Evolutionary conservation across 1,140 invertebrate genomes (phyloP), one percentile per base, ranked within the genome.

Genomic region (Thaumatotibia leucotreta): DNA sequence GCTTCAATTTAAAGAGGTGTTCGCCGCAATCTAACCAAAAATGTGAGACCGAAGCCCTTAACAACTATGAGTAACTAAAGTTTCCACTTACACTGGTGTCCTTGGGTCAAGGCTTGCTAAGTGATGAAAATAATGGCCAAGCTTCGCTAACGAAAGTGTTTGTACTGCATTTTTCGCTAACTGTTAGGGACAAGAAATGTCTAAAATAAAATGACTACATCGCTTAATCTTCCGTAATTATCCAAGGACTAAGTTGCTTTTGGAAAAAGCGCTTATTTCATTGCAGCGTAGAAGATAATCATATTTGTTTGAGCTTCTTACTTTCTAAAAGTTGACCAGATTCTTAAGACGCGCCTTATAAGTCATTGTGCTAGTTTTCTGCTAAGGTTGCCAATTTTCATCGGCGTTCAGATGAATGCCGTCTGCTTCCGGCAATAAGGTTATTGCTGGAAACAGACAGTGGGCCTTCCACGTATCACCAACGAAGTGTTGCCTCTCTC

Each of bases 141-240:
- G 24, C 52, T 14, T 58, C 14, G 24, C 52, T 58, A 58, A 58
- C 52, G 23, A 58, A 58, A 58, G 52, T 58, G 52, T 58, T 27
- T 24, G 52, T 24, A 6, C 24, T n/a, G 52, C 52, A 58, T 58
- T 24, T 58, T 58, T 58, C 52, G 10, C 23, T 27, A 27, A 27
- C 52, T n/a, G 24, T 58, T 58, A 14, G 52, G 24, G 52, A 27
- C 23, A 58, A 27, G 52, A 58, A 58, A 27, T 29, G 11, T 29
- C 52, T 58, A 58, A 58, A 31, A 29, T 58, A 27, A 29, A 8
- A 58, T 27, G 20, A 27, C 14, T 11, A 23, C 20, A 24, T 52
- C 22, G 20, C 24, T 52, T 52, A 52, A 52, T 52, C 49, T 52
- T 52, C 20, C 20, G 9, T 52, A 52, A 52, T 20, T 8, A 14